Evolutionary conservation across 2,113 vertebrate species (phyloP).

Genomic region (Paralichthys olivaceus): DNA sequence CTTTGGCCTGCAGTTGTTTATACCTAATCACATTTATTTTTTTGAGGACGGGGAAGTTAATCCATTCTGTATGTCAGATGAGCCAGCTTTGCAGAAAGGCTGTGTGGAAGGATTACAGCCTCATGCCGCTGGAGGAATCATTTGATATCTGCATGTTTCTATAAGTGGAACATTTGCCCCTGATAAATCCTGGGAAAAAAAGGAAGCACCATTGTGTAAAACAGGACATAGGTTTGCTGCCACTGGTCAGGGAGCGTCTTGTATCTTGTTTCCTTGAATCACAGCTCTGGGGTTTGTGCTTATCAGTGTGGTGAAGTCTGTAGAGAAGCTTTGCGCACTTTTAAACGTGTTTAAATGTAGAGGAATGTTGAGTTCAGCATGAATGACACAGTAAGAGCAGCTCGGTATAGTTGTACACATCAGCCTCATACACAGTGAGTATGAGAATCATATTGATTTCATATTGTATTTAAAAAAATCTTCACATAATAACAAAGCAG

Average conservation of each 20-base stretch:
- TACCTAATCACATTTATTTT: slow-evolving; percentile 43
- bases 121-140: background rate
- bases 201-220: slow-evolving; percentile 47
- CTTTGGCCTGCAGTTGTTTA: slow-evolving; percentile 34
- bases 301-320: background rate
- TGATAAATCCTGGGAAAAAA: slow-evolving; percentile 9
- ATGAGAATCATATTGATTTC: background rate
- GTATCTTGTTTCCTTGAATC: slow-evolving; percentile 32
- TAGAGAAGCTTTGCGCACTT: background rate
- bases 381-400: slow-evolving; percentile 10
- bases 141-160: slow-evolving; percentile 34
- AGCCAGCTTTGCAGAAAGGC: slow-evolving; percentile 25
- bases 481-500: background rate
- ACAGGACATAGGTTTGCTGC: slow-evolving; percentile 38
- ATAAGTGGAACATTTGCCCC: slow-evolving; percentile 33
- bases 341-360: background rate
- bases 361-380: slow-evolving; percentile 36
- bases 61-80: slow-evolving; percentile 28
- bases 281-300: slow-evolving; percentile 12
- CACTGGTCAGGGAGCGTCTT: slow-evolving; percentile 18
- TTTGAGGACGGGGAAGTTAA: slow-evolving; percentile 23
- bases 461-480: background rate
- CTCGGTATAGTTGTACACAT: background rate
- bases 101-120: slow-evolving; percentile 10
- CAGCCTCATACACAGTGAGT: background rate